A percentile compares a stretch with the other conserved stretches of the same genome.
Conservation (phyloP, 2,113 vertebrate species). For the Hippocampus zosterae region DNA sequence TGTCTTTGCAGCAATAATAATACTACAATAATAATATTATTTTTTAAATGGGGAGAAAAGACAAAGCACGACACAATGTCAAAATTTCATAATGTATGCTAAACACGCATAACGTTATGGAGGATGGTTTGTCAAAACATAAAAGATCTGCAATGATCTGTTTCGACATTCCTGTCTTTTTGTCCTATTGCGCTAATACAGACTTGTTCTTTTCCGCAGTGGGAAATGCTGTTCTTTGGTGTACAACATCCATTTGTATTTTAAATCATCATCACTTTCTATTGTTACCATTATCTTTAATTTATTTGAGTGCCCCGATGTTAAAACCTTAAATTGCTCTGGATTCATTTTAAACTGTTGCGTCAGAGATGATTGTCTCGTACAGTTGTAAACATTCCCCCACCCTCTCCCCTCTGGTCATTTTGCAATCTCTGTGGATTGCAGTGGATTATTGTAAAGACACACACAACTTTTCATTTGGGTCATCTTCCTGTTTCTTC, state of each 20-base stretch:
- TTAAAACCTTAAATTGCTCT: slow-evolving; percentile 1
- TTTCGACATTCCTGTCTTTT: too few species aligned
- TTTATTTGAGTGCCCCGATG: background rate
- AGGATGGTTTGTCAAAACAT: background rate
- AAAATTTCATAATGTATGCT: background rate
- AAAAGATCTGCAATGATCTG: background rate
- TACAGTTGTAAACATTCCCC: slow-evolving; percentile 15
- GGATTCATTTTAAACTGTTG: slow-evolving; percentile 9
- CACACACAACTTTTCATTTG: slow-evolving; percentile 38
- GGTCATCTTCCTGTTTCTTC: slow-evolving; percentile 33
- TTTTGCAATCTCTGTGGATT: slow-evolving; percentile 45
- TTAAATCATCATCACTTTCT: background rate
- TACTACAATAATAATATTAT: too few species aligned
- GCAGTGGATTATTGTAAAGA: slow-evolving; percentile 45
- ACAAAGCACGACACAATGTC: background rate
- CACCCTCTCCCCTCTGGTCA: slow-evolving; percentile 5
- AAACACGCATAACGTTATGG: background rate
- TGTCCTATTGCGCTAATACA: too few species aligned
- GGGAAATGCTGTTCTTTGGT: background rate
- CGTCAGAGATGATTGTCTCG: slow-evolving; percentile 4
- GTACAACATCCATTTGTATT: background rate
- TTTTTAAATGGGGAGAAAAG: slow-evolving; percentile 31
- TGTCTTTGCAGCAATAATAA: slow-evolving; percentile 48
- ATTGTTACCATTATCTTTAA: background rate
- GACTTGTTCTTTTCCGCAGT: background rate